A percentile compares a stretch with the other conserved stretches of the same genome.
Evolutionary conservation across 2,888 invertebrate species (phyloP).

Genomic region (Pegoplata infirma): DNA sequence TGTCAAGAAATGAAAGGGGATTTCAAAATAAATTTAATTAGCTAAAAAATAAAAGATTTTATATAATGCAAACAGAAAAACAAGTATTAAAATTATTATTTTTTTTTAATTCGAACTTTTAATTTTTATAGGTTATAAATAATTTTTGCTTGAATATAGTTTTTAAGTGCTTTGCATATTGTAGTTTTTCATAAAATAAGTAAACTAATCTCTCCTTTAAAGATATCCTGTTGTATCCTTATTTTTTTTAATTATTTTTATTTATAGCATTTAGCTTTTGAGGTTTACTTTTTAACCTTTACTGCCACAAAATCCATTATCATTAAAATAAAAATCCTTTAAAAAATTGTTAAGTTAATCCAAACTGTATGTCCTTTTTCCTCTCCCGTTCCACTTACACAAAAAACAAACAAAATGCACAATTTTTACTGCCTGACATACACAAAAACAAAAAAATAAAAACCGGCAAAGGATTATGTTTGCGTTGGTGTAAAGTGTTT

Average conservation of each 20-base stretch:
- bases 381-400: neutral
- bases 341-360: constrained; percentile 58
- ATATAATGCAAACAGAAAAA: neutral
- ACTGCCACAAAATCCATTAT: constrained; percentile 55
- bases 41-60: neutral
- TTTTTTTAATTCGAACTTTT: neutral
- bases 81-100: neutral
- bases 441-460: constrained; percentile 25
- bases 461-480: constrained; percentile 48
- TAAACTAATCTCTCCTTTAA: no score
- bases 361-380: constrained; percentile 35
- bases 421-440: constrained; percentile 29
- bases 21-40: neutral
- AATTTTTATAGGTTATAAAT: no score
- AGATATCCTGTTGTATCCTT: no score
- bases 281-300: constrained; percentile 37
- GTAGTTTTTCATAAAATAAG: no score
- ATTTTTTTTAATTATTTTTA: constrained; percentile 19
- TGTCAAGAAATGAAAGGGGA: constrained; percentile 51
- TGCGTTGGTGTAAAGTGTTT: constrained; percentile 53
- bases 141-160: neutral
- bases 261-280: constrained; percentile 43
- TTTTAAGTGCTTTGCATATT: no score
- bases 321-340: constrained; percentile 51
- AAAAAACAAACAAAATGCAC: constrained; percentile 26